Evolutionary conservation across 2,113 vertebrate species (phyloP), one percentile per base, ranked within the genome.

Genomic region (Gymnobelideus leadbeateri): DNA sequence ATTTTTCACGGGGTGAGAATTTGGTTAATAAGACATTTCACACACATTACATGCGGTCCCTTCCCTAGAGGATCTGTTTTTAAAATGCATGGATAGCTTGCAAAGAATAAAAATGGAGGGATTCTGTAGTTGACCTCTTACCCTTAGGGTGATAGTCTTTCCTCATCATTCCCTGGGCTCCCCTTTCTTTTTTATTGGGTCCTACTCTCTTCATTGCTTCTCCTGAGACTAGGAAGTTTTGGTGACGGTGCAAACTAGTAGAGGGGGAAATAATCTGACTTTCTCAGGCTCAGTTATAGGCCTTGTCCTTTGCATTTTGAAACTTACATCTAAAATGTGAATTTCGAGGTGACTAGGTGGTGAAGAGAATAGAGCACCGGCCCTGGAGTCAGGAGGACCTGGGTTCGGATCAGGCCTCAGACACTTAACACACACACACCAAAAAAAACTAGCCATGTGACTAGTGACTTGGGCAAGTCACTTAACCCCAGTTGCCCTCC

Each of bases 51-150:
- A 49, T 95, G 51, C 95, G 24, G 91, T 96, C 96, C 95, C 57
- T 96, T 96, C 51, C 26, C 68, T 28, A 84, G 9, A 93, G 51
- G 52, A 51, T 96, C 12, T 97, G 43, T 96, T 97, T 84, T 89
- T 96, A 91, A 97, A 97, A 93, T 97, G 1, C 23, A 91, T 93
- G 96, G 53, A 12, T 95, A 68, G 94, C 89, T 91, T 92, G 97
- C 95, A 97, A 97, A 54, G 46, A 93, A 96, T 43, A 46, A 94
- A 97, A 97, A 94, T 23, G 93, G 90, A 89, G 31, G 89, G 51
- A 93, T 89, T 95, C 53, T 68, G 37, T 68, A 90, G 46, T 96
- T 96, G 54, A 96, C 89, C 92, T 96, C 96, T 95, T 95, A 89
- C 89, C 89, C n/a, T 50, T 43, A 19, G 16, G 92, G 3, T 91